Conservation (phyloP, 2,797 vertebrate species). For the Galagoides demidoff region DNA sequence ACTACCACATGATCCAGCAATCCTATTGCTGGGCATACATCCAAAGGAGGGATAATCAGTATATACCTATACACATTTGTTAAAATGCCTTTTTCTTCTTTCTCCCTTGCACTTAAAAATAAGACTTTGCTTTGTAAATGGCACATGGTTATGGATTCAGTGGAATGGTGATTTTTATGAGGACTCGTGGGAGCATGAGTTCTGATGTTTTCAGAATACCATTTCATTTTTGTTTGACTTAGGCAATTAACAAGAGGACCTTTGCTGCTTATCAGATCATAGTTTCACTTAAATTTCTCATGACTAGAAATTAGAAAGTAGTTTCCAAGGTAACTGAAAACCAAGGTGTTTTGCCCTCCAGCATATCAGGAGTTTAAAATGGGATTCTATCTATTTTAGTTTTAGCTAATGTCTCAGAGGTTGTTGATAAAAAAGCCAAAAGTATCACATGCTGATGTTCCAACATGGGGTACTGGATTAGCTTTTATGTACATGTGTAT, state of each 20-base stretch:
- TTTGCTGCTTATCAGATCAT: constrained; percentile 57
- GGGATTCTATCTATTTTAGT: constrained; percentile 20
- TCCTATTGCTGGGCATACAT: neutral
- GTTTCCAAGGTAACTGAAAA: constrained; percentile 73
- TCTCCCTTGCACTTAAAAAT: constrained; percentile 22
- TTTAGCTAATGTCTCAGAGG: constrained; percentile 46
- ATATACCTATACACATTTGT: neutral
- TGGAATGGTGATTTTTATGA: constrained; percentile 42
- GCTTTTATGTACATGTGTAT: neutral
- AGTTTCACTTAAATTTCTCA: constrained; percentile 61
- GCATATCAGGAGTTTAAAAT: constrained; percentile 55
- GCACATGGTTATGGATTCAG: neutral
- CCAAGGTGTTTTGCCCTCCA: constrained; percentile 42
- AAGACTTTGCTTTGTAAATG: constrained; percentile 26
- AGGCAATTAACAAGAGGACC: constrained; percentile 70
- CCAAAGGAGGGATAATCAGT: neutral
- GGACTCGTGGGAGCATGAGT: neutral
- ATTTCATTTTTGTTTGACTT: constrained; percentile 65
- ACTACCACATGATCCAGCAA: neutral
- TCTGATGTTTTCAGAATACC: constrained; percentile 50
- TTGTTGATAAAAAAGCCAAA: constrained; percentile 15
- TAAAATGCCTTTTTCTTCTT: neutral
- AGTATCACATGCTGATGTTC: neutral
- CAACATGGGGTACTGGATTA: neutral
- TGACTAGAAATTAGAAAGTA: constrained; percentile 61